Evolutionary conservation across 2,113 vertebrate genomes (phyloP).

Genomic region (Coptodon rendalli): DNA sequence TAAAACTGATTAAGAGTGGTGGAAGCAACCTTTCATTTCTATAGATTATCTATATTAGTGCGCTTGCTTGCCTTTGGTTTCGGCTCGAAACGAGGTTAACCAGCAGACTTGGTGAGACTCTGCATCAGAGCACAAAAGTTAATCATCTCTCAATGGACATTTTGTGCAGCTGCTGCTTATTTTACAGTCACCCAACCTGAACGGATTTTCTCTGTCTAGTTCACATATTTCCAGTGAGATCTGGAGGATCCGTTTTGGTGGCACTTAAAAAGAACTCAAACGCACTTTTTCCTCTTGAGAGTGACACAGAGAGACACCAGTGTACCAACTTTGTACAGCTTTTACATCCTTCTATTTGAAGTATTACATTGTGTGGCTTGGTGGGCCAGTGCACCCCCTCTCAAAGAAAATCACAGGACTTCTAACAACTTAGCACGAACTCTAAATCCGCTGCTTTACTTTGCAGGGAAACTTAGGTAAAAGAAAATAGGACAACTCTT

Average conservation of each 20-base stretch:
- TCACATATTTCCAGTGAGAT: neutral
- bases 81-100: neutral
- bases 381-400: neutral
- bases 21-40: neutral
- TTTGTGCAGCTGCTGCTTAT: neutral
- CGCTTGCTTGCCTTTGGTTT: neutral
- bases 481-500: neutral
- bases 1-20: neutral
- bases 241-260: neutral
- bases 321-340: neutral
- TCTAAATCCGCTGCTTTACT: neutral
- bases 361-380: neutral
- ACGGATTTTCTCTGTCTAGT: neutral
- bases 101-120: neutral
- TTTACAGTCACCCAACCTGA: neutral
- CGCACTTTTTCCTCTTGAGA: neutral
- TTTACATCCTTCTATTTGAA: neutral
- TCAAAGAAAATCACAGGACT: neutral
- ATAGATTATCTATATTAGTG: neutral
- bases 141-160: constrained; percentile 26
- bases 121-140: constrained; percentile 7
- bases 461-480: neutral
- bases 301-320: neutral
- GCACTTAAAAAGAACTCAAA: neutral
- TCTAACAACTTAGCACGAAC: neutral